phyloP scores from a whole-genome alignment of 2,888 invertebrate genomes.

The Teleiodes luculella region DNA sequence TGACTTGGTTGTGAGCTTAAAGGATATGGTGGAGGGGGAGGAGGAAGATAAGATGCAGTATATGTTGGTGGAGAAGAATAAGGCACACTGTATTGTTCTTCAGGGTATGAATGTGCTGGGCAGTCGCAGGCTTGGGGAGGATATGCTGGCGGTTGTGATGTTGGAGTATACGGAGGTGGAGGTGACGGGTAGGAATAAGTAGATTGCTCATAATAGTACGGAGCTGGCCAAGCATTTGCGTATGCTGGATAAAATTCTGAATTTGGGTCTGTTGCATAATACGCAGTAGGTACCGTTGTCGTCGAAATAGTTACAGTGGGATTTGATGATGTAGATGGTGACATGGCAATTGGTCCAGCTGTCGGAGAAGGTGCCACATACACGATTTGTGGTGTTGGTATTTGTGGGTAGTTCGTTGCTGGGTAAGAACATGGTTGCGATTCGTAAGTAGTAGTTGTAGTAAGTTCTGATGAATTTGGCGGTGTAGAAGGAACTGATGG shows the following conservation, averaged over 20 bases:
- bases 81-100: conserved; percentile 1
- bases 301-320: conserved; percentile 30
- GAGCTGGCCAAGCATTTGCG: neutral
- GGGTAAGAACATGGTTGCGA: conserved; percentile 32
- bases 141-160: conserved; percentile 14
- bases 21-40: conserved; percentile 18
- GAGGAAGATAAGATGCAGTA: conserved; percentile 12
- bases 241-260: neutral
- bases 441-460: conserved; percentile 30
- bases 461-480: conserved; percentile 23
- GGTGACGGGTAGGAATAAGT: neutral
- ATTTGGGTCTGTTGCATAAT: conserved; percentile 1
- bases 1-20: conserved; percentile 26
- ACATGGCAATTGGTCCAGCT: conserved; percentile 30
- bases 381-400: conserved; percentile 38
- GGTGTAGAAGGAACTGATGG: conserved; percentile 14
- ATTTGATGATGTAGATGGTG: conserved; percentile 29
- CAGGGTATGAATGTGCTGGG: neutral
- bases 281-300: conserved; percentile 19
- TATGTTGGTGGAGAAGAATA: conserved; percentile 21
- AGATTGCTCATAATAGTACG: conserved; percentile 7
- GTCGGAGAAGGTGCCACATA: conserved; percentile 39
- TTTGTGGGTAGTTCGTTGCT: conserved; percentile 22
- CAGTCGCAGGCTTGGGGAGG: conserved; percentile 24
- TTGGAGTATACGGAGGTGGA: neutral